These are phyloP conservation scores for Tauraco erythrolophus DNA, from an alignment of 2,113 vertebrate genomes.

Conservation along the genomic window DNA sequence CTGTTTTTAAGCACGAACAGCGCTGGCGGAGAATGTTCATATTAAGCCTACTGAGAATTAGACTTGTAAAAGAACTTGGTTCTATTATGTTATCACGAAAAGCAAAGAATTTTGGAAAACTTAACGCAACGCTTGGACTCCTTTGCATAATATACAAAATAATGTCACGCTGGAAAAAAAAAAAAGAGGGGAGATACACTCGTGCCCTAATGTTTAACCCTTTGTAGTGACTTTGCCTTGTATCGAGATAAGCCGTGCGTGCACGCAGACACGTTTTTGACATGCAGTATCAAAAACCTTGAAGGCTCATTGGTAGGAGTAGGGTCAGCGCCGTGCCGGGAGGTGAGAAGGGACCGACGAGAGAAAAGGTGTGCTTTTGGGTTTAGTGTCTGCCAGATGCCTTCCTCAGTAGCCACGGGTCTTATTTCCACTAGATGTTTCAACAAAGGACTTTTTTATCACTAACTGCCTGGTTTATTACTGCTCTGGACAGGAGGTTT, in stretches of 20 bases:
- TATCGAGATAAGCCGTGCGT: background rate
- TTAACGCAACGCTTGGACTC: background rate
- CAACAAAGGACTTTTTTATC: background rate
- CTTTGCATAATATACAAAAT: background rate
- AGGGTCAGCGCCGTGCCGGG: background rate
- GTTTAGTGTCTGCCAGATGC: background rate
- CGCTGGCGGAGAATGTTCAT: background rate
- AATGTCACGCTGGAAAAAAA: background rate
- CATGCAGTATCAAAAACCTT: rapidly evolving
- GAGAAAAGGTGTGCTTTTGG: background rate
- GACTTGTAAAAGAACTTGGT: background rate
- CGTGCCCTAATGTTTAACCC: background rate
- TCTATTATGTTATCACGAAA: background rate
- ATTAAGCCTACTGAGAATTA: background rate
- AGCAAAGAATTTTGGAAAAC: background rate
- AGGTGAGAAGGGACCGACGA: background rate
- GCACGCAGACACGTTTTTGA: no score
- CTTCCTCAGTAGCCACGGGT: background rate
- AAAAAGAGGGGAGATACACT: no score
- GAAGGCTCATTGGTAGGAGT: rapidly evolving
- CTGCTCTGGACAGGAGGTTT: background rate
- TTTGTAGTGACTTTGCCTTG: background rate
- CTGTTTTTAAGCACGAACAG: background rate
- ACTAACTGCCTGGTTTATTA: rapidly evolving
- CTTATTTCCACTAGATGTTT: background rate